phyloP scores from a whole-genome alignment of 2,888 invertebrate genomes.

The Amblyjoppa fuscipennis region DNA sequence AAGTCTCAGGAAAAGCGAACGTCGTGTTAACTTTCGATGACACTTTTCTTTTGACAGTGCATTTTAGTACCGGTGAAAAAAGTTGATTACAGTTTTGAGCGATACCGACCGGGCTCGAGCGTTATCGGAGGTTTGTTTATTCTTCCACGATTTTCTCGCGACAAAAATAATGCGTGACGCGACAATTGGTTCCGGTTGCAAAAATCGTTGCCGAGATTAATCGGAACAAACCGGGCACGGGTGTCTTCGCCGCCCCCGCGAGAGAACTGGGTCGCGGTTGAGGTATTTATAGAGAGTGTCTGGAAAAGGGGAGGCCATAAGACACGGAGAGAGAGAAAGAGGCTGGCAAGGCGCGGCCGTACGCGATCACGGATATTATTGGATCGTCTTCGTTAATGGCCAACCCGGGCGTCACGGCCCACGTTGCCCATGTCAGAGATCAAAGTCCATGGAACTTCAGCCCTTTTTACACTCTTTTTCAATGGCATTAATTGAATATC shows the following conservation, averaged over 20 bases:
- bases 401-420: conserved; percentile 53
- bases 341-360: conserved; percentile 64
- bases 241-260: conserved; percentile 54
- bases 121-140: not conserved
- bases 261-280: conserved; percentile 80
- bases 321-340: conserved; percentile 46
- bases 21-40: too few species aligned
- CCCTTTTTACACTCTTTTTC: conserved; percentile 8
- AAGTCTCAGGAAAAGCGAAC: too few species aligned
- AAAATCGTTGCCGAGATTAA: conserved; percentile 25
- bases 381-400: conserved; percentile 72
- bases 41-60: too few species aligned
- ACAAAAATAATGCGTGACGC: conserved; percentile 5
- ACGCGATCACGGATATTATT: conserved; percentile 75
- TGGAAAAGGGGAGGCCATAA: conserved; percentile 74
- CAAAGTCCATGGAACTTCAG: conserved; percentile 43
- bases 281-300: conserved; percentile 80
- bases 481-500: not conserved
- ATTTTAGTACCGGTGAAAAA: too few species aligned
- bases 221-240: conserved; percentile 9
- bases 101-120: too few species aligned
- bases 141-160: not conserved
- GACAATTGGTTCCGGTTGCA: conserved; percentile 19
- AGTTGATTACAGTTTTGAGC: too few species aligned
- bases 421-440: conserved; percentile 42